Evolutionary conservation across 1,140 invertebrate species (phyloP).

Genomic region (Tetramorium simillimum): DNA sequence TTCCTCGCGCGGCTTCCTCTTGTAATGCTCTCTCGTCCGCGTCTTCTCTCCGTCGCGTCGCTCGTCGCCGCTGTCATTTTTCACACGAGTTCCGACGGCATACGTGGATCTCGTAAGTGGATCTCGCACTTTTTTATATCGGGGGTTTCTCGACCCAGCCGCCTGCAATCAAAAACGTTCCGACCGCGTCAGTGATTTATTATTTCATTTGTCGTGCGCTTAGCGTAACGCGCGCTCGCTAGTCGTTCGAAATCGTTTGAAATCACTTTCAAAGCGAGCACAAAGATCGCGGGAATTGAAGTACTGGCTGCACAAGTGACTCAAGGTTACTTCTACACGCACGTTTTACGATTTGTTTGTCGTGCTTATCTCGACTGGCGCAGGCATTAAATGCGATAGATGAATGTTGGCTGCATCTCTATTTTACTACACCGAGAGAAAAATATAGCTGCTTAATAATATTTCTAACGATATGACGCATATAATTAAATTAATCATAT

Average conservation of each 20-base stretch:
- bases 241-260: not conserved
- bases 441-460: too few species aligned
- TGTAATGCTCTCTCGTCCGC: not conserved
- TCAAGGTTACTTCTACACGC: conserved; percentile 46
- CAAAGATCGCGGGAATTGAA: conserved; percentile 34
- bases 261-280: conserved; percentile 21
- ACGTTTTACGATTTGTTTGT: conserved; percentile 34
- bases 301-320: not conserved
- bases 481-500: too few species aligned
- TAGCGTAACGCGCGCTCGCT: not conserved
- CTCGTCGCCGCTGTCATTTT: conserved; percentile 75
- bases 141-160: conserved; percentile 6
- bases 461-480: too few species aligned
- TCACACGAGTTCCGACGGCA: conserved; percentile 75
- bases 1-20: conserved; percentile 67
- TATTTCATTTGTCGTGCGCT: not conserved
- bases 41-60: conserved; percentile 63
- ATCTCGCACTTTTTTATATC: conserved; percentile 43
- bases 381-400: conserved; percentile 17
- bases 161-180: not conserved
- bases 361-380: conserved; percentile 18
- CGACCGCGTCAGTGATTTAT: conserved; percentile 21
- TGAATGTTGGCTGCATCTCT: not conserved
- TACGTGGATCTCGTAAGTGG: conserved; percentile 74
- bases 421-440: not conserved